Evolutionary conservation across 2,888 invertebrate species (phyloP).

Genomic region (Pristionchus japonicus): DNA sequence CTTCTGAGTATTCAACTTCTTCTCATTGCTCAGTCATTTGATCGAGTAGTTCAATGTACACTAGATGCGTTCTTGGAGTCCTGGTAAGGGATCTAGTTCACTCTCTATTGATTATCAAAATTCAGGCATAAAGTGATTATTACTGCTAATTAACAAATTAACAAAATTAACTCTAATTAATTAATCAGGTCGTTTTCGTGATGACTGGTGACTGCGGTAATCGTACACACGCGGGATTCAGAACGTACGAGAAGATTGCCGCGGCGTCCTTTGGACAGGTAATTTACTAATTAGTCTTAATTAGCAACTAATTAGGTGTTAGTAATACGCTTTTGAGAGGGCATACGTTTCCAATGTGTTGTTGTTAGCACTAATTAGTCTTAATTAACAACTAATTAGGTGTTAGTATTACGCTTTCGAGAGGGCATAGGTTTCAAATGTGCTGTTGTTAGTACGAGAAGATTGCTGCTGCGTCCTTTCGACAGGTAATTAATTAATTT

Average conservation of each 20-base stretch:
- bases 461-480: slow-evolving; percentile 82
- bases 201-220: slow-evolving; percentile 84
- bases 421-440: too few species aligned
- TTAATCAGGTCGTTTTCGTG: slow-evolving; percentile 83
- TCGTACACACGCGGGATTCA: slow-evolving; percentile 81
- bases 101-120: background rate
- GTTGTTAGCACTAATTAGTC: too few species aligned
- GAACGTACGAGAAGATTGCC: slow-evolving; percentile 84
- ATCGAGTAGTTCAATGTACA: background rate
- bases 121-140: background rate
- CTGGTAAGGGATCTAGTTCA: background rate
- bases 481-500: too few species aligned
- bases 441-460: too few species aligned
- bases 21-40: background rate
- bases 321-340: too few species aligned
- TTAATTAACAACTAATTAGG: too few species aligned
- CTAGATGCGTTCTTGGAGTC: background rate
- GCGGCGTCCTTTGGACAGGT: slow-evolving; percentile 85
- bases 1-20: background rate
- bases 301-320: background rate
- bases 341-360: too few species aligned
- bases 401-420: too few species aligned
- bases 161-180: background rate
- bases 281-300: slow-evolving; percentile 70
- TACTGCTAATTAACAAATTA: too few species aligned